These are phyloP conservation scores for Elephantulus edwardii DNA, from an alignment of 2,113 vertebrate genomes.

Conservation along the genomic window DNA sequence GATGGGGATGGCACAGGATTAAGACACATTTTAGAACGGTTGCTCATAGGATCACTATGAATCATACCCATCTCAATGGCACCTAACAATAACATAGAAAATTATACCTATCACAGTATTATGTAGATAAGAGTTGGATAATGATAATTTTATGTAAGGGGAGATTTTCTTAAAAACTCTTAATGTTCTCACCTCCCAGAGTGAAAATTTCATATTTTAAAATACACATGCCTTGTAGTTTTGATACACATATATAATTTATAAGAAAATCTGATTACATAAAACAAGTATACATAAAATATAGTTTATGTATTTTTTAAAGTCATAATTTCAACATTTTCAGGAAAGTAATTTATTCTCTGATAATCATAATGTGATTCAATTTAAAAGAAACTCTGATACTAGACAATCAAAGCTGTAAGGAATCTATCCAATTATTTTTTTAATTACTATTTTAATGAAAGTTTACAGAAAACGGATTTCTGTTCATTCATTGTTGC, in stretches of 20 bases:
- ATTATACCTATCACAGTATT: background rate
- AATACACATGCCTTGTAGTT: background rate
- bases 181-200: background rate
- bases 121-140: background rate
- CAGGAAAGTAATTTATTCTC: background rate
- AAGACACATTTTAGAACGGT: too few relatives aligned
- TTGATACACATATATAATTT: background rate
- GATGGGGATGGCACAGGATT: too few relatives aligned
- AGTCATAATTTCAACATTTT: constrained; percentile 24
- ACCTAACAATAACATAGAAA: background rate
- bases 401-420: background rate
- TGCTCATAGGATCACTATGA: too few relatives aligned
- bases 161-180: background rate
- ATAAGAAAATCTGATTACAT: background rate
- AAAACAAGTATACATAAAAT: background rate
- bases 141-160: background rate
- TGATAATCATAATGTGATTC: background rate
- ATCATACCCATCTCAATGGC: too few relatives aligned
- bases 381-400: background rate
- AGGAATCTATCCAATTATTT: background rate
- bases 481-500: too few relatives aligned
- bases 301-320: background rate
- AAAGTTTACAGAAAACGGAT: background rate
- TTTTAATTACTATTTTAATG: background rate
- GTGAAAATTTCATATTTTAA: background rate